Base-by-base conservation (phyloP, 2,113 vertebrate species). In the Callorhinus ursinus region DNA sequence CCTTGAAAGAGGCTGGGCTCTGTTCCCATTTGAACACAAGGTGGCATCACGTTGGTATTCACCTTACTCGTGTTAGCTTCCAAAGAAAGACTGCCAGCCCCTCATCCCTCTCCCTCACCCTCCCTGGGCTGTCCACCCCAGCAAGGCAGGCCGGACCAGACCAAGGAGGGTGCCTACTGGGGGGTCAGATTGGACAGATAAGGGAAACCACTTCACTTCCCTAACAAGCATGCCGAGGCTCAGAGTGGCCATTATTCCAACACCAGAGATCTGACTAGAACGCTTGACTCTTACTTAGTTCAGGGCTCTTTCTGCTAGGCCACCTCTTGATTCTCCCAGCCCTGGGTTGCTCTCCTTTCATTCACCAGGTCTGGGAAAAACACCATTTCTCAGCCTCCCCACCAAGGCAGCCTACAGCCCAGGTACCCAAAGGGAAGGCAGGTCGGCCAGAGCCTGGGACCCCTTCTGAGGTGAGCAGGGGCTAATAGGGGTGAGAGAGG, bases 21-120 rank as follows among this genome's bases (percentile, higher is more conserved):
- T 55, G 63, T 28, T 94, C 36, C 33, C 31, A 39, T 85, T 33
- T 61, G 65, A 87, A 95, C 98, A 96, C 98, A 53, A 97, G 98
- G 76, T 98, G 98, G 98, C 88, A 63, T 98, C 95, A 46, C 97
- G 77, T 53, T 67, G 39, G 42, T 59, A 39, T 93, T n/a, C 14
- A 57, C 28, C 76, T 82, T 55, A 15, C n/a, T 9, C 15, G 4
- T 24, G 7, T 63, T 1, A 19, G 46, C 19, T 9, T 5, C n/a
- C 6, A 10, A 26, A 53, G 46, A 39, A 33, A 81, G 36, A 10
- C 39, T 10, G 26, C 42, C 79, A 22, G 55, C 55, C 36, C 59
- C 57, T 55, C 31, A 7, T 18, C 18, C 24, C 49, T 69, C 67
- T 36, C 79, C 11, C 69, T 51, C 4, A 1, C 26, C 65, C 22